Evolutionary conservation across 2,797 vertebrate genomes (phyloP).

Genomic region (Simalia tracyae): DNA sequence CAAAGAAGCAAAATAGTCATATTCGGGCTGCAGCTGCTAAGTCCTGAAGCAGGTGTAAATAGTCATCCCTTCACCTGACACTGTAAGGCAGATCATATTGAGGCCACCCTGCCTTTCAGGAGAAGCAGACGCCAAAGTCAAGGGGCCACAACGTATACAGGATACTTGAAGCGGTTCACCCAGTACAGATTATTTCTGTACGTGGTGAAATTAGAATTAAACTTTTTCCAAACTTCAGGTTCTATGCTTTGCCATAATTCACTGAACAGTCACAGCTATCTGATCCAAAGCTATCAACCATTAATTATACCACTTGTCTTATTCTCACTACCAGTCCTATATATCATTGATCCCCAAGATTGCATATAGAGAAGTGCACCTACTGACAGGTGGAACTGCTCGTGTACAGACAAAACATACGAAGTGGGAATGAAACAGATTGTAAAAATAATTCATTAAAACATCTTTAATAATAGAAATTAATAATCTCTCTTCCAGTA

Average conservation of each 20-base stretch:
- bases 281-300: neutral
- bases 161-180: neutral
- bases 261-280: neutral
- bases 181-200: neutral
- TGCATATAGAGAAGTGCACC: neutral
- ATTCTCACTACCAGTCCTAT: neutral
- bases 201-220: neutral
- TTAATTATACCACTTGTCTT: neutral
- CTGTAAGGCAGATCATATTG: neutral
- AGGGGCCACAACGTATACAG: neutral
- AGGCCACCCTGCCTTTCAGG: neutral
- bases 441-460: neutral
- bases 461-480: neutral
- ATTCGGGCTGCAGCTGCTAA: neutral
- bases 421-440: neutral
- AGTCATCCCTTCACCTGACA: neutral
- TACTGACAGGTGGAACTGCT: neutral
- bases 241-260: neutral
- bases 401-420: neutral
- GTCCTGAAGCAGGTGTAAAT: neutral
- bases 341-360: neutral
- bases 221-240: neutral
- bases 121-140: neutral
- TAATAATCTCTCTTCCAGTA: too few relatives aligned
- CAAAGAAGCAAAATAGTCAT: neutral